Base-by-base conservation (phyloP, 2,113 vertebrate species). In the Tachycineta bicolor region DNA sequence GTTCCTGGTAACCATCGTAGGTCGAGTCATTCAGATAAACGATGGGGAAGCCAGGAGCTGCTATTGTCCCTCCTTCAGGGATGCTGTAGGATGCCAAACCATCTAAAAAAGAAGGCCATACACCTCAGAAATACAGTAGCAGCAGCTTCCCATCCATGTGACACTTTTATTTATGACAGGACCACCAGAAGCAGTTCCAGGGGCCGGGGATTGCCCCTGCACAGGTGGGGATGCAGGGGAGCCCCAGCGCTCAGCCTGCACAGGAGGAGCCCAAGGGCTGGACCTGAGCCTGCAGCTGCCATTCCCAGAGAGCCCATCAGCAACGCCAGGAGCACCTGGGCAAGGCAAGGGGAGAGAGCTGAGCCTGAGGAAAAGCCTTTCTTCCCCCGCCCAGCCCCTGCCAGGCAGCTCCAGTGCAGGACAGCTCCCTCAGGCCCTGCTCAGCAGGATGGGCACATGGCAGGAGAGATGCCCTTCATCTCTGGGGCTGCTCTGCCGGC, bases 21-120 rank as follows among this genome's bases (percentile, higher is more conserved):
- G 98, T 99, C 22, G 99, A 99, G 96, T 99, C 99, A 41, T 99
- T 99, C 95, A 99, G 98, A 85, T 97, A 98, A 93, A 98, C 97
- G 7, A 97, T 96, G 69, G 98, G 96, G 74, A 93, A 98, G 50
- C 98, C 98, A 7, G 98, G 98, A 33, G 97, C 97, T 56, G 97
- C 96, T 97, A 99, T 99, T 56, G 97, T 97, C 96, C 98, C 98
- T 73, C 99, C 99, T 95, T 99, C 98, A 3, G 99, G 98, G 64
- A 98, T 97, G 76, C 97, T 98, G 97, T 99, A 99, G 33, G 98
- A 98, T 47, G 98, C 98, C 97, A 99, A 97, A 10, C 99, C 99
- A 62, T 99, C 99, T 99, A 10, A 78, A 96, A 96, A 69, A 93
- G 39, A 92, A 86, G 26, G 65, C 26, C 65, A 85, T 6, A 64